Base-by-base conservation (phyloP, 2,113 vertebrate genomes). In the Brachyistius frenatus region DNA sequence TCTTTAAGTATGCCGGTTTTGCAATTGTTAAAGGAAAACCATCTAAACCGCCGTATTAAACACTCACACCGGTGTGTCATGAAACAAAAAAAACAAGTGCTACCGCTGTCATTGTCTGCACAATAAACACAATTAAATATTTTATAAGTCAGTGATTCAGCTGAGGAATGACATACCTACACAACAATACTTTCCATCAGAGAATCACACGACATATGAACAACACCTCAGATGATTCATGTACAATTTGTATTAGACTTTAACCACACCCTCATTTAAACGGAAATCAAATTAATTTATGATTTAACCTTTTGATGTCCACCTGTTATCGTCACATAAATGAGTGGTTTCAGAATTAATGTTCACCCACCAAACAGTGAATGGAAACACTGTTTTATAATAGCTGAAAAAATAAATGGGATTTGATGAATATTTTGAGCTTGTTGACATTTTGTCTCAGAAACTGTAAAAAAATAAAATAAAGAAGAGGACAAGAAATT, bases 261-360 rank as follows among this genome's bases (percentile, higher is more conserved):
- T 16, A 15, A 36, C 64, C 78, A 36, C 76, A 55, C 72, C 77
- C 68, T 71, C 68, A 80, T 78, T 69, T 37, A 35, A 53, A n/a
- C 47, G 31, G 11, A 63, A 35, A 46, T 77, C 44, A 60, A 80
- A 44, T 31, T 35, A 36, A 39, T 46, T 58, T 9, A 83, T 88
- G 78, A 80, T 47, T 63, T 54, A 57, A 56, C 5, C 7, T 44
- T 63, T 66, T n/a, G 50, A 32, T 65, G 35, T 36, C 50, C n/a
- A 61, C n/a, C 8, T 8, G 39, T 50, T 69, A 56, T 56, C 56
- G n/a, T 44, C 33, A 68, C 47, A 31, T 55, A 16, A 76, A 4
- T 63, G 37, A 23, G 70, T 36, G 70, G 50, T 74, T 62, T 70
- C 16, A 32, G 15, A 58, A 37, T 37, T 2, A 55, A 52, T 64